phyloP scores from a whole-genome alignment of 2,888 invertebrate species.

The Rhamnusium bicolor region DNA sequence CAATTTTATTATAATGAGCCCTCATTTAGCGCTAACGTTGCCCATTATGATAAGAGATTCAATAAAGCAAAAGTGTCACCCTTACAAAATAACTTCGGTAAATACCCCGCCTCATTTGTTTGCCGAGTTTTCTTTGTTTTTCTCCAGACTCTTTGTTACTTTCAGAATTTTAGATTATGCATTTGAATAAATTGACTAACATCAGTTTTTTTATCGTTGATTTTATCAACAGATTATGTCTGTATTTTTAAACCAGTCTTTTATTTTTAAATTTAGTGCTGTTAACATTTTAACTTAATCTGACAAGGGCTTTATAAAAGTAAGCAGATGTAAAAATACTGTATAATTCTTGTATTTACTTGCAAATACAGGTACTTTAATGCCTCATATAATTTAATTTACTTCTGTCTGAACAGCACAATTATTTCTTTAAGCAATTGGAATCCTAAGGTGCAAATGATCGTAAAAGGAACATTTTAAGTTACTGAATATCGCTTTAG shows the following conservation, averaged over 20 bases:
- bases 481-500: neutral
- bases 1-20: conserved; percentile 66
- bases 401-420: conserved; percentile 4
- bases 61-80: conserved; percentile 63
- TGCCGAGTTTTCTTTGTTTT: conserved; percentile 48
- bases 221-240: conserved; percentile 34
- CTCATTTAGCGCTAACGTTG: conserved; percentile 64
- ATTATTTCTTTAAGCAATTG: conserved; percentile 19
- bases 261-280: conserved; percentile 10
- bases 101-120: conserved; percentile 52
- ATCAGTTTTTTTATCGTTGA: conserved; percentile 41
- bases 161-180: conserved; percentile 42
- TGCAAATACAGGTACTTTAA: conserved; percentile 20
- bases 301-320: neutral
- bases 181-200: conserved; percentile 54
- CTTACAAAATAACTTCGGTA: conserved; percentile 56
- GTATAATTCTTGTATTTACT: conserved; percentile 22
- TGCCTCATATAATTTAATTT: conserved; percentile 24
- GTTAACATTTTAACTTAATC: conserved; percentile 11
- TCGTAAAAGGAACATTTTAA: conserved; percentile 1
- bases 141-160: conserved; percentile 45
- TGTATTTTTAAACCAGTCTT: conserved; percentile 3
- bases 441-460: neutral
- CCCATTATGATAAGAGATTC: conserved; percentile 66
- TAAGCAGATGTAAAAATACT: conserved; percentile 19